These are phyloP conservation scores for Eumaeus atala DNA, from an alignment of 1,140 invertebrate genomes.

Conservation along the genomic window DNA sequence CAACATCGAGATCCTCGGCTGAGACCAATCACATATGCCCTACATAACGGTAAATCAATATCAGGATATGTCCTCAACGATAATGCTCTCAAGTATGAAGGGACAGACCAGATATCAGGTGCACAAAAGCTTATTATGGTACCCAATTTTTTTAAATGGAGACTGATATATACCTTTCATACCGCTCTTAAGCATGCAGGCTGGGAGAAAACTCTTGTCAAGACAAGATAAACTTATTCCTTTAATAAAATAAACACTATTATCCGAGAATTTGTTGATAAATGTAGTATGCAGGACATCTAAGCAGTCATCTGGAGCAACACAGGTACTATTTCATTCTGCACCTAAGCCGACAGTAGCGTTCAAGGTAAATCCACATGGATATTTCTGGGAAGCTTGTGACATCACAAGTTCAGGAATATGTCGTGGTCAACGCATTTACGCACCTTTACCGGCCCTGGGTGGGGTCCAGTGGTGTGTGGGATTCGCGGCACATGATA, in stretches of 20 bases:
- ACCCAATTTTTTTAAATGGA: slow-evolving; percentile 33
- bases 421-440: slow-evolving; percentile 44
- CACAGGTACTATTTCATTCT: slow-evolving; percentile 32
- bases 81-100: slow-evolving; percentile 18
- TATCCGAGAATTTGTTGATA: slow-evolving; percentile 28
- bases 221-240: slow-evolving; percentile 29
- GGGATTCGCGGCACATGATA: too few relatives aligned
- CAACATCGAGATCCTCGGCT: slow-evolving; percentile 19
- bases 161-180: slow-evolving; percentile 36
- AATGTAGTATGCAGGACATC: slow-evolving; percentile 27
- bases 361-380: slow-evolving; percentile 37
- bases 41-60: background rate
- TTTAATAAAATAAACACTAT: slow-evolving; percentile 33
- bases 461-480: too few relatives aligned
- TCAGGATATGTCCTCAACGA: slow-evolving; percentile 11
- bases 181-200: slow-evolving; percentile 27
- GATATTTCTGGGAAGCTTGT: slow-evolving; percentile 40
- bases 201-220: slow-evolving; percentile 33
- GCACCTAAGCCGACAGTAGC: slow-evolving; percentile 34
- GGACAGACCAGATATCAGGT: slow-evolving; percentile 16
- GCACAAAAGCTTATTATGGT: slow-evolving; percentile 20
- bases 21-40: slow-evolving; percentile 12
- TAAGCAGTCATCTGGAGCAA: slow-evolving; percentile 23
- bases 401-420: slow-evolving; percentile 25
- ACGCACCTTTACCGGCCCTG: too few relatives aligned